Conservation (phyloP, 2,888 invertebrate genomes). For the Pedicia rivosa region DNA sequence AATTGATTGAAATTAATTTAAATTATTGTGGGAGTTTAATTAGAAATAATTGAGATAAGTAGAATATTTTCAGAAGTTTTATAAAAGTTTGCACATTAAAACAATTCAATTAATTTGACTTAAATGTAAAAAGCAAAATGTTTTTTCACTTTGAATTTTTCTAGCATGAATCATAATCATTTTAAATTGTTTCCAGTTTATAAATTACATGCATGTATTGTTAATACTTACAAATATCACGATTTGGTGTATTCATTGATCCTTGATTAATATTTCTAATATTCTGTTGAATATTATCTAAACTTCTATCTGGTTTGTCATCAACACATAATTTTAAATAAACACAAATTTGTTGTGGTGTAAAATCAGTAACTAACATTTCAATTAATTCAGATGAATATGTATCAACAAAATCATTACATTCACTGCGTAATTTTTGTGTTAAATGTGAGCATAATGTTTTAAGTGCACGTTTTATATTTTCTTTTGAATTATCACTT, state of each 20-base stretch:
- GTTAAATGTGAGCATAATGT: slow-evolving; percentile 55
- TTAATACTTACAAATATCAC: slow-evolving; percentile 11
- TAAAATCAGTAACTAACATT: slow-evolving; percentile 59
- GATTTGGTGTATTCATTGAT: slow-evolving; percentile 2
- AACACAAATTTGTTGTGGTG: slow-evolving; percentile 60
- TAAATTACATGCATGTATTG: background rate
- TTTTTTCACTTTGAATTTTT: too few relatives aligned
- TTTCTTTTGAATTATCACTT: slow-evolving; percentile 55
- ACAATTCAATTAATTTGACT: too few relatives aligned
- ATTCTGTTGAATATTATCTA: background rate
- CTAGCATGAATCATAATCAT: too few relatives aligned
- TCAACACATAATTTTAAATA: slow-evolving; percentile 56
- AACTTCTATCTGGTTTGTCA: slow-evolving; percentile 25
- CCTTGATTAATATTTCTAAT: background rate
- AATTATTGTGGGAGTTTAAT: too few relatives aligned
- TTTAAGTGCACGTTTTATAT: slow-evolving; percentile 50
- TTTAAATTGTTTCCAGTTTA: too few relatives aligned
- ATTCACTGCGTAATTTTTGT: slow-evolving; percentile 43
- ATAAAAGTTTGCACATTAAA: too few relatives aligned
- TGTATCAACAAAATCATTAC: slow-evolving; percentile 56
- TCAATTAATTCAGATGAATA: slow-evolving; percentile 65
- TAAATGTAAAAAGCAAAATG: too few relatives aligned
- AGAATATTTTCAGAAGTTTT: too few relatives aligned
- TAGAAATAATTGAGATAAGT: too few relatives aligned
- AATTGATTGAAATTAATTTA: background rate